phyloP scores from a whole-genome alignment of 2,797 vertebrate genomes.

The Lepus townsendii region DNA sequence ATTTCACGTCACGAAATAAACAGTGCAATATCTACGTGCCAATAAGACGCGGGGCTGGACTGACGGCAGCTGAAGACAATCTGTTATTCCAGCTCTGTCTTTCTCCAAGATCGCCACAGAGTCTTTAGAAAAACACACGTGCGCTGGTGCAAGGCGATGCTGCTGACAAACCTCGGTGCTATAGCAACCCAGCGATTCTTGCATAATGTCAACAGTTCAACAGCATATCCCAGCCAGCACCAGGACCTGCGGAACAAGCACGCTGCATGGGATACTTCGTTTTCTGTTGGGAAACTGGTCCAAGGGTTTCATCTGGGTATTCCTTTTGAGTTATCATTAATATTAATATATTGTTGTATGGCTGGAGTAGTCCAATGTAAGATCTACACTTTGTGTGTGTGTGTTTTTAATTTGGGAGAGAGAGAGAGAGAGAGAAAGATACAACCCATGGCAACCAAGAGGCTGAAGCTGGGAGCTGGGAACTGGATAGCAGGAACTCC shows the following conservation, averaged over 20 bases:
- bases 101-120: conserved; percentile 80
- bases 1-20: conserved; percentile 88
- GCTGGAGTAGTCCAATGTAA: too few relatives aligned
- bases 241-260: background rate
- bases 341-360: background rate
- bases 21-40: conserved; percentile 83
- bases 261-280: background rate
- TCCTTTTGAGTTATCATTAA: background rate
- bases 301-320: background rate
- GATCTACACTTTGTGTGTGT: too few relatives aligned
- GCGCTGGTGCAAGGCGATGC: conserved; percentile 20
- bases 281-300: too few relatives aligned
- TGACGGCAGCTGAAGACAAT: conserved; percentile 86
- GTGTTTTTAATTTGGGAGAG: too few relatives aligned
- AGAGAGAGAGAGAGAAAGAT: too few relatives aligned
- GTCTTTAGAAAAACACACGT: conserved; percentile 81
- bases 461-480: too few relatives aligned
- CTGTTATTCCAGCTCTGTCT: conserved; percentile 87
- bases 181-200: conserved; percentile 15
- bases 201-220: background rate
- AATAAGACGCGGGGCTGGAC: conserved; percentile 86
- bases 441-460: too few relatives aligned
- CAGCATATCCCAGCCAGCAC: background rate
- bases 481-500: too few relatives aligned
- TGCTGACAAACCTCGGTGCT: conserved; percentile 16